Evolutionary conservation across 35 echinoderm and acorn worm species (phyloP).

Genomic region (Ophioderma brevispina): DNA sequence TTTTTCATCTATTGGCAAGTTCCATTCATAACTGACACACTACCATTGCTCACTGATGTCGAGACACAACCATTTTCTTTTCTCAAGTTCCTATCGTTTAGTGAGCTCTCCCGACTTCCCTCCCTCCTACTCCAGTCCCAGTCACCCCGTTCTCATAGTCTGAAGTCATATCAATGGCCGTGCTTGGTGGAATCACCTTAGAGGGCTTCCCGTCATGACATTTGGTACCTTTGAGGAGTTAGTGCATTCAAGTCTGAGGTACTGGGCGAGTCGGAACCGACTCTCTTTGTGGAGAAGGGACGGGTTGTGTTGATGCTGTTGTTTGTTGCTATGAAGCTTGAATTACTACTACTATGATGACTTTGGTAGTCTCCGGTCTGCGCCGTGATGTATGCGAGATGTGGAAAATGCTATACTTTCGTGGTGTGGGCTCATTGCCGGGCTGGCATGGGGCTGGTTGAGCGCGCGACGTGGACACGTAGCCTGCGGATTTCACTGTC

Average conservation of each 20-base stretch:
- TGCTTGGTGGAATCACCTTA: constrained; percentile 26
- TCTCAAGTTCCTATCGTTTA: background rate
- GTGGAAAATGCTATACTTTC: constrained; percentile 50
- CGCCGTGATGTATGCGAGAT: constrained; percentile 36
- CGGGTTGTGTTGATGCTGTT: background rate
- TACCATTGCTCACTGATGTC: constrained; percentile 63
- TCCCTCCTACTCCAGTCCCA: too few species aligned
- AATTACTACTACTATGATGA: background rate
- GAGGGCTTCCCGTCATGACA: constrained; percentile 74
- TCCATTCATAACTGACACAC: constrained; percentile 82
- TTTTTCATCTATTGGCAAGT: constrained; percentile 76
- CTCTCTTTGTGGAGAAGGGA: constrained; percentile 1
- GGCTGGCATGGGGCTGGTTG: constrained; percentile 78
- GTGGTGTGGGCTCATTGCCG: constrained; percentile 89
- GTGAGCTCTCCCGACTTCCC: background rate
- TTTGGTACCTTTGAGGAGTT: constrained; percentile 80
- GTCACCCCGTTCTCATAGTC: constrained; percentile 29
- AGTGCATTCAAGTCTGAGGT: constrained; percentile 81
- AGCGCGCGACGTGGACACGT: constrained; percentile 62
- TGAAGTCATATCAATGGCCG: constrained; percentile 71
- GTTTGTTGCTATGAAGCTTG: constrained; percentile 7
- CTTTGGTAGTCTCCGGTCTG: constrained; percentile 1
- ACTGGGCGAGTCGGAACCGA: constrained; percentile 34
- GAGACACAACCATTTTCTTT: constrained; percentile 6
- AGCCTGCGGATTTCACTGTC: constrained; percentile 90